A percentile compares a stretch with the other conserved stretches of the same genome.
Conservation (phyloP, 2,888 invertebrate species). For the Sympetrum striolatum region DNA sequence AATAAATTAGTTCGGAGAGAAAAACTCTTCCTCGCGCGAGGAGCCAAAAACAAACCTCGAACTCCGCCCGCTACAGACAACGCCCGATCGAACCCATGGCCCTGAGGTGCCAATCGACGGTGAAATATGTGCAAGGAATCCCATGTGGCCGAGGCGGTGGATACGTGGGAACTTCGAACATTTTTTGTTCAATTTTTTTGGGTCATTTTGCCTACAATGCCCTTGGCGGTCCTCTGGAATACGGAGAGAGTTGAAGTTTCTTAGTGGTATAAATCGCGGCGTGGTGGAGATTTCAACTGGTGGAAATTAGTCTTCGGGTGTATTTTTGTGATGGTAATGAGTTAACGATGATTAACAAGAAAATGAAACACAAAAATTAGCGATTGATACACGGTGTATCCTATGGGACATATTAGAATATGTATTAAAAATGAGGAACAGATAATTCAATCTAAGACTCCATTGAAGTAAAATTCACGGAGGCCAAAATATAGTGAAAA, state of each 20-base stretch:
- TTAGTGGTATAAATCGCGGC: too few relatives aligned
- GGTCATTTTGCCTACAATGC: background rate
- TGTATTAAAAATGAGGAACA: too few relatives aligned
- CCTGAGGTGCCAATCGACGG: background rate
- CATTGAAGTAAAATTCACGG: too few relatives aligned
- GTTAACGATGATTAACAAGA: too few relatives aligned
- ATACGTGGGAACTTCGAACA: background rate
- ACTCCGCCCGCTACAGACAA: background rate
- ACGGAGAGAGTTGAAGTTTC: background rate
- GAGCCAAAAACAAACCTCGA: background rate
- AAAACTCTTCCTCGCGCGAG: background rate
- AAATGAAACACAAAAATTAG: too few relatives aligned
- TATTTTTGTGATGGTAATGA: too few relatives aligned
- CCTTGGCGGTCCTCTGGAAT: background rate
- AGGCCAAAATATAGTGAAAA: too few relatives aligned
- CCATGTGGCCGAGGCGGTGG: background rate
- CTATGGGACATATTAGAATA: too few relatives aligned
- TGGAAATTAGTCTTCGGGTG: too few relatives aligned
- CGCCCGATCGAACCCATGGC: background rate
- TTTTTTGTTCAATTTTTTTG: background rate
- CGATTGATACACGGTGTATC: too few relatives aligned
- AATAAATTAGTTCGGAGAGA: background rate
- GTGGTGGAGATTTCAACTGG: too few relatives aligned
- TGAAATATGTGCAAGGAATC: background rate
- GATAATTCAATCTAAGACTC: too few relatives aligned